These are phyloP conservation scores for Azemiops feae DNA, from an alignment of 2,113 vertebrate species.

Conservation along the genomic window DNA sequence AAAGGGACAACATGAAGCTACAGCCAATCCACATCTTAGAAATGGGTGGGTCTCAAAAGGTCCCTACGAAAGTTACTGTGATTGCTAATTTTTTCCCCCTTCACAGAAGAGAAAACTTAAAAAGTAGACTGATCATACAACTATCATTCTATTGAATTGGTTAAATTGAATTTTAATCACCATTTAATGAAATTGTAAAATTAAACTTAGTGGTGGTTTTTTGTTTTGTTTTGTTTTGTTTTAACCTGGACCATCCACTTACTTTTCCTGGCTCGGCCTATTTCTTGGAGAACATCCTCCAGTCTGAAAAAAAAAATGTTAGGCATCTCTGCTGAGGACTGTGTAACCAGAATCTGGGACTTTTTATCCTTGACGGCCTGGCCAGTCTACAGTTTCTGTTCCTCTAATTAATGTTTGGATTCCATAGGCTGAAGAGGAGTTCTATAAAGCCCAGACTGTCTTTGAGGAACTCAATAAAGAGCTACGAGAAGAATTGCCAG, in stretches of 20 bases:
- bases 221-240: neutral
- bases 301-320: neutral
- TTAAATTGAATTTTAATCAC: neutral
- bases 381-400: rapidly evolving
- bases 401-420: neutral
- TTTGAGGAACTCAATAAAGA: slow-evolving; percentile 89
- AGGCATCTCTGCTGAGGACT: neutral
- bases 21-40: neutral
- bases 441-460: slow-evolving; percentile 76
- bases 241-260: neutral
- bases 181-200: neutral
- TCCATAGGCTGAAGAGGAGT: slow-evolving; percentile 85
- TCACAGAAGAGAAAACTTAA: neutral
- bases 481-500: slow-evolving; percentile 84
- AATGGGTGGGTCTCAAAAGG: neutral
- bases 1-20: neutral
- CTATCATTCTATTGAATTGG: neutral
- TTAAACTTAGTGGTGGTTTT: neutral
- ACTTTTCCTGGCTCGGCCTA: neutral
- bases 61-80: neutral
- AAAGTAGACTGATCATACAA: neutral
- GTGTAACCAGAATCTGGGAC: neutral
- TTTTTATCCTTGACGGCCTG: neutral
- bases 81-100: too few species aligned
- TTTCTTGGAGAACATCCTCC: neutral